Conservation (phyloP, 2,113 vertebrate genomes). For the Gobiocypris rarus region DNA sequence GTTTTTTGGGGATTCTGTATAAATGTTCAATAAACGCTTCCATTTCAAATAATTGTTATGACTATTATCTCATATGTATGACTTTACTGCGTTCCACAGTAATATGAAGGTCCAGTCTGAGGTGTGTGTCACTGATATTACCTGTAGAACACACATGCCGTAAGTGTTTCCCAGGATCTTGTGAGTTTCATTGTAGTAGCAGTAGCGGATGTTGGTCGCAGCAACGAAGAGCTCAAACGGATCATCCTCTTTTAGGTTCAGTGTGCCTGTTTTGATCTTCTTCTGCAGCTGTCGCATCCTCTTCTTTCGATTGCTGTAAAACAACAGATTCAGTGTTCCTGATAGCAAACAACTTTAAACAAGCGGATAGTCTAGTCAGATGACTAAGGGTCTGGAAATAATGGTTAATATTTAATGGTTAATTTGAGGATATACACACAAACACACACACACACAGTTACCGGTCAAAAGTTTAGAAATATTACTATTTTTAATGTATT, state of each 20-base stretch:
- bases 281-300: constrained; percentile 97
- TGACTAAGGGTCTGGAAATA: not conserved
- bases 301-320: constrained; percentile 92
- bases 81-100: not conserved
- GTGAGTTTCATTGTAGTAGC: constrained; percentile 97
- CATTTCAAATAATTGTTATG: no score
- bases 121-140: constrained; percentile 52
- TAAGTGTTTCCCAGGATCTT: constrained; percentile 97
- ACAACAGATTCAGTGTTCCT: constrained; percentile 23
- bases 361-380: not conserved
- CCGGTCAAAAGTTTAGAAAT: no score
- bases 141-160: constrained; percentile 97
- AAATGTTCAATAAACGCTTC: no score
- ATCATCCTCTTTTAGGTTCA: constrained; percentile 92
- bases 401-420: not conserved
- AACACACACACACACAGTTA: no score
- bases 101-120: not conserved
- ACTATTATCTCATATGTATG: not conserved
- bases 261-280: constrained; percentile 91
- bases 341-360: not conserved
- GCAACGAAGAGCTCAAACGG: constrained; percentile 96
- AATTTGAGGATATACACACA: no score
- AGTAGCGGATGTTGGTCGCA: constrained; percentile 97
- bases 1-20: no score
- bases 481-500: no score